A percentile compares a stretch with the other conserved stretches of the same genome.
phyloP scores from a whole-genome alignment of 2,113 vertebrate species.

The Phaethon lepturus region DNA sequence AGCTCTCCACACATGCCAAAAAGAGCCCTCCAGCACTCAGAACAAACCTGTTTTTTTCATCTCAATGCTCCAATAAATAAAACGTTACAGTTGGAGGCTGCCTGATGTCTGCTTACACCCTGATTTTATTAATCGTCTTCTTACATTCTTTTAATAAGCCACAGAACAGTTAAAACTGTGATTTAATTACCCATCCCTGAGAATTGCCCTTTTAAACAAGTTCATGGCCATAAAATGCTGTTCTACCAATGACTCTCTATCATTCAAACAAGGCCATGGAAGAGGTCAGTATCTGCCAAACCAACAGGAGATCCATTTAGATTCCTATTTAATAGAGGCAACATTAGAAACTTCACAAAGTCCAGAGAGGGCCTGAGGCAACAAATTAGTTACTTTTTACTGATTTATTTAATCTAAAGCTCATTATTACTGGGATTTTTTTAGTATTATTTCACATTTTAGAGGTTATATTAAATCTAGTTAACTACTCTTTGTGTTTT shows the following conservation, averaged over 20 bases:
- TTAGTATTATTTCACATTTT: neutral
- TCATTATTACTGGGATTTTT: neutral
- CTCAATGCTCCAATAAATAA: slow-evolving; percentile 27
- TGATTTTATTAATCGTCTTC: slow-evolving; percentile 62
- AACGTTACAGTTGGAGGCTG: slow-evolving; percentile 36
- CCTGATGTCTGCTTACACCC: slow-evolving; percentile 35
- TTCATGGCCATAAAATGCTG: slow-evolving; percentile 61
- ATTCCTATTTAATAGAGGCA: slow-evolving; percentile 31
- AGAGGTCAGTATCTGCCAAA: slow-evolving; percentile 58
- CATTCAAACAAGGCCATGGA: slow-evolving; percentile 59
- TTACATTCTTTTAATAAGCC: slow-evolving; percentile 65
- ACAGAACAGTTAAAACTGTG: slow-evolving; percentile 43
- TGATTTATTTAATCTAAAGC: slow-evolving; percentile 47
- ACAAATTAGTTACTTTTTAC: slow-evolving; percentile 29
- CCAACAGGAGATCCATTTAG: slow-evolving; percentile 63
- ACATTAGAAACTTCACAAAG: slow-evolving; percentile 63
- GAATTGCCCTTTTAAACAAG: slow-evolving; percentile 61
- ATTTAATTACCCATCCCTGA: slow-evolving; percentile 67
- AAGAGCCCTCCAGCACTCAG: slow-evolving; percentile 26
- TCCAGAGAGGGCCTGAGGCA: slow-evolving; percentile 45
- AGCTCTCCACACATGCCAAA: neutral
- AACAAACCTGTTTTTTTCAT: neutral
- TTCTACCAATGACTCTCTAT: slow-evolving; percentile 65
- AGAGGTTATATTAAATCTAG: slow-evolving; percentile 32
- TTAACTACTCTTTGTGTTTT: neutral